A percentile compares a stretch with the other conserved stretches of the same genome.
These are phyloP conservation scores for Physeter macrocephalus DNA, from an alignment of 2,113 vertebrate genomes.

Conservation along the genomic window DNA sequence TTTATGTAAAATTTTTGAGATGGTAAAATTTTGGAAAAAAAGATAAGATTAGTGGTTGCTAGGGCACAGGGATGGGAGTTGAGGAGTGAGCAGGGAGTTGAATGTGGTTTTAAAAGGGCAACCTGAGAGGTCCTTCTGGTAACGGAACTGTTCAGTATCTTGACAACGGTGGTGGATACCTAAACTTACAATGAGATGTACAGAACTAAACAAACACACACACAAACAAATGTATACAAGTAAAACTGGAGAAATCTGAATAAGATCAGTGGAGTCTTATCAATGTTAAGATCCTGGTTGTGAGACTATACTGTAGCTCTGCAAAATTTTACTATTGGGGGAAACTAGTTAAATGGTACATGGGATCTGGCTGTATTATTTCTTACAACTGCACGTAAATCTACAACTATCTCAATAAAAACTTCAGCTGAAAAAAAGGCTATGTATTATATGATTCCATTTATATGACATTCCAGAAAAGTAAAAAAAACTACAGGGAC, in stretches of 20 bases:
- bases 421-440: neutral
- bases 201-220: neutral
- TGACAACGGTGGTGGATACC: neutral
- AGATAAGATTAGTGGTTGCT: neutral
- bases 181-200: neutral
- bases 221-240: neutral
- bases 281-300: neutral
- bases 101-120: neutral
- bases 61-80: neutral
- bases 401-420: neutral
- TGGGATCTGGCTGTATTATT: neutral
- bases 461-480: neutral
- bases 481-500: neutral
- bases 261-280: neutral
- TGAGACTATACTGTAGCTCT: neutral
- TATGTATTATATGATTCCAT: neutral
- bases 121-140: neutral
- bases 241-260: neutral
- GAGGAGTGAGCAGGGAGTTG: neutral
- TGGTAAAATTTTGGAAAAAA: neutral
- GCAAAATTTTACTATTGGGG: neutral
- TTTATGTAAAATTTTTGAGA: neutral
- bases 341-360: neutral
- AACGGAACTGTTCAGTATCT: neutral
- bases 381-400: neutral